phyloP scores from a whole-genome alignment of 2,888 invertebrate genomes.

The Brachyptera risi region DNA sequence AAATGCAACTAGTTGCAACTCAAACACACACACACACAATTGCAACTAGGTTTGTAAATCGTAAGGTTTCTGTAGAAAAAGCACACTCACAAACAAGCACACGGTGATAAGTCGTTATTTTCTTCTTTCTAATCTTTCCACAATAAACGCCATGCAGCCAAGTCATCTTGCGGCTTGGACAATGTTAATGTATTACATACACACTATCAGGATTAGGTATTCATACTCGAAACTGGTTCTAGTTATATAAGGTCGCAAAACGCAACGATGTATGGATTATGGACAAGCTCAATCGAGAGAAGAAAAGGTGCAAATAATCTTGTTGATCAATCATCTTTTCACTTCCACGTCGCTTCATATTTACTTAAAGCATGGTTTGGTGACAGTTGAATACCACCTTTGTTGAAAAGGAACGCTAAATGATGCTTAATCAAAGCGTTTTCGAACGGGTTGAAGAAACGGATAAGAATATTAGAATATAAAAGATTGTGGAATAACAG shows the following conservation, averaged over 20 bases:
- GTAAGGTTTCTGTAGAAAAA: too few relatives aligned
- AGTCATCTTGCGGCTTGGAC: too few relatives aligned
- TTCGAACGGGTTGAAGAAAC: not conserved
- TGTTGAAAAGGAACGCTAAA: slow-evolving; percentile 1
- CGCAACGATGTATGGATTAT: not conserved
- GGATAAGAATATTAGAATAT: not conserved
- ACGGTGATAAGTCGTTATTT: too few relatives aligned
- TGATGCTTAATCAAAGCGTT: slow-evolving; percentile 1
- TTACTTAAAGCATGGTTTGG: not conserved
- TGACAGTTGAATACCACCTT: not conserved
- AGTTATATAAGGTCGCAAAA: not conserved
- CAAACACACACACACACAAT: too few relatives aligned
- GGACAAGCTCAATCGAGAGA: not conserved
- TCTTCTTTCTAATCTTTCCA: too few relatives aligned
- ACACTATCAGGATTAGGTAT: too few relatives aligned
- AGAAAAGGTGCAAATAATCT: not conserved
- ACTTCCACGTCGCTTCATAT: not conserved
- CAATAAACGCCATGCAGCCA: too few relatives aligned
- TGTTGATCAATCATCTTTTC: slow-evolving; percentile 16
- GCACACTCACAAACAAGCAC: too few relatives aligned
- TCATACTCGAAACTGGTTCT: not conserved
- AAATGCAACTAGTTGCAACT: too few relatives aligned
- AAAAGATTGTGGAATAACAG: too few relatives aligned
- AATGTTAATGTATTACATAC: too few relatives aligned
- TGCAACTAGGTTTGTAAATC: too few relatives aligned